phyloP scores from a whole-genome alignment of 2,797 vertebrate species.

The Acipenser transmontanus region DNA sequence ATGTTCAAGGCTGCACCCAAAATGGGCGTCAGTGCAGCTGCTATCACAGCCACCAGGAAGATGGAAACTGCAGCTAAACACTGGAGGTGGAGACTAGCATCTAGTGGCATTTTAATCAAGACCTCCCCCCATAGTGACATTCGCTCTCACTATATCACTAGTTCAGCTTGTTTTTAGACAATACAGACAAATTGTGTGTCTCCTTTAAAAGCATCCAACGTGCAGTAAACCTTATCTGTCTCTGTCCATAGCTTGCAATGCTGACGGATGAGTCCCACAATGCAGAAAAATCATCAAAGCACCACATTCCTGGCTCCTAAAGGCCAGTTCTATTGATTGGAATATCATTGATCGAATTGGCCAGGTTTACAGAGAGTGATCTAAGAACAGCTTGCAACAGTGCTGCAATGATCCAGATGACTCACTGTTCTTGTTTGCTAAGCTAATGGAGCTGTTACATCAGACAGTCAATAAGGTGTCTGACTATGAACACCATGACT shows the following conservation, averaged over 20 bases:
- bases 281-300: too few relatives aligned
- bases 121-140: too few relatives aligned
- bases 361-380: conserved; percentile 10
- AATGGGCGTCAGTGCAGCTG: neutral
- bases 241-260: too few relatives aligned
- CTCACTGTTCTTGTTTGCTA: neutral
- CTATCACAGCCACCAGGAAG: neutral
- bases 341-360: too few relatives aligned
- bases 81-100: too few relatives aligned
- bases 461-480: conserved; percentile 18
- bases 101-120: too few relatives aligned
- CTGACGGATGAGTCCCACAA: too few relatives aligned
- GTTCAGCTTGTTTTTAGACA: neutral
- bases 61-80: too few relatives aligned
- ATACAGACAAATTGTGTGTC: too few relatives aligned
- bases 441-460: conserved; percentile 16
- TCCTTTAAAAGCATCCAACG: too few relatives aligned
- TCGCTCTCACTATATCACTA: too few relatives aligned
- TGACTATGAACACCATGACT: neutral
- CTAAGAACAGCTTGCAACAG: conserved; percentile 4
- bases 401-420: neutral
- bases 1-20: neutral
- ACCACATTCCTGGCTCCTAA: neutral
- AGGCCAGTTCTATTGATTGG: neutral
- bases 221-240: too few relatives aligned